phyloP scores from a whole-genome alignment of 2,888 invertebrate species.

The Drosophila antonietae region DNA sequence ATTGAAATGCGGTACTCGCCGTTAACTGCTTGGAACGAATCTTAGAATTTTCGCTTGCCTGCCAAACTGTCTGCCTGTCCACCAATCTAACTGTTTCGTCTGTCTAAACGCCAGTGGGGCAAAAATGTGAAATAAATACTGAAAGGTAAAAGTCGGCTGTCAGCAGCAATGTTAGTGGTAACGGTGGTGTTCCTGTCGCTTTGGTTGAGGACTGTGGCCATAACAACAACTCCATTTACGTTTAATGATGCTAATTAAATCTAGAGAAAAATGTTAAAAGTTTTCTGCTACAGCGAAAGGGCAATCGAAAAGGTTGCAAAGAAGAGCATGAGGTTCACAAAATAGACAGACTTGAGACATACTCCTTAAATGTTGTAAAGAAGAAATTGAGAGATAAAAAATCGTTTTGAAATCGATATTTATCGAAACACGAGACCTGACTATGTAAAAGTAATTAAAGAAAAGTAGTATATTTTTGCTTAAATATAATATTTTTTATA shows the following conservation, averaged over 20 bases:
- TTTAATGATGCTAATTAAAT: conserved; percentile 80
- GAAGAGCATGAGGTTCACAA: not conserved
- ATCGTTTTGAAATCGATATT: not conserved
- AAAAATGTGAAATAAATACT: conserved; percentile 37
- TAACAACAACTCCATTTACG: conserved; percentile 67
- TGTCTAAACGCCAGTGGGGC: not conserved
- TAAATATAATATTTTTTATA: too few relatives aligned
- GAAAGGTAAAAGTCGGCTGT: conserved; percentile 27
- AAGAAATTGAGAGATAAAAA: too few relatives aligned
- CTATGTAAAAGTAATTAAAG: too few relatives aligned
- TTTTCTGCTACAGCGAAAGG: not conserved
- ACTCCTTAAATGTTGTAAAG: not conserved
- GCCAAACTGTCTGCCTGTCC: not conserved
- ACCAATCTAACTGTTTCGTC: not conserved
- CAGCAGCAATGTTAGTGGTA: conserved; percentile 5
- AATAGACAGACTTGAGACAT: not conserved
- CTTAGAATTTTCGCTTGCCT: conserved; percentile 6
- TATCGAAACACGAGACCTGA: not conserved
- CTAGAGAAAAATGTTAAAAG: conserved; percentile 43
- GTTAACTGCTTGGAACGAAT: conserved; percentile 9
- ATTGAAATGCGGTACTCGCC: conserved; percentile 20
- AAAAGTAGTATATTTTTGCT: too few relatives aligned
- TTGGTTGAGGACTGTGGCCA: conserved; percentile 18
- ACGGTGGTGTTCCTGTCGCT: conserved; percentile 3
- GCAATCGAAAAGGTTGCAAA: conserved; percentile 4